phyloP scores from a whole-genome alignment of 2,888 invertebrate genomes.

The Lasioglossum leucozonium region DNA sequence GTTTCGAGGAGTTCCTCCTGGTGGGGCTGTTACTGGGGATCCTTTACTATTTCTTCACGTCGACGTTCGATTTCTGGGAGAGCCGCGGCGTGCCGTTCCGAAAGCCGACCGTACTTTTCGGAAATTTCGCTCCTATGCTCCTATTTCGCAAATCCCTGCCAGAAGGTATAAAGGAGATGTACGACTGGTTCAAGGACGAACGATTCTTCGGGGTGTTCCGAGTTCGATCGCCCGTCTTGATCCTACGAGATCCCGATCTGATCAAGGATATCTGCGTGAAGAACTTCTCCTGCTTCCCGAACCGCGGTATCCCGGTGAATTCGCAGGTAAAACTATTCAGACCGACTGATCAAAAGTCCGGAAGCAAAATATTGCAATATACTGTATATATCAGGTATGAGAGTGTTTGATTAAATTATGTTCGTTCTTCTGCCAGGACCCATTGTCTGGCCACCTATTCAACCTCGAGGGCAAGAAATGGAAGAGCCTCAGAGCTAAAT shows the following conservation, averaged over 20 bases:
- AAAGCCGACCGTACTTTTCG: constrained; percentile 79
- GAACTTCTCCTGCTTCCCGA: constrained; percentile 78
- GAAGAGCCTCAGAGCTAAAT: constrained; percentile 84
- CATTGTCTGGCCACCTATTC: constrained; percentile 82
- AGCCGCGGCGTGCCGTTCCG: constrained; percentile 77
- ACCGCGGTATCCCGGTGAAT: constrained; percentile 81
- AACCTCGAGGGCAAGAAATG: constrained; percentile 84
- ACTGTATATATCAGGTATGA: background rate
- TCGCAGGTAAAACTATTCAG: constrained; percentile 67
- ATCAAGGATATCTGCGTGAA: constrained; percentile 78
- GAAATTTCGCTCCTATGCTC: constrained; percentile 78
- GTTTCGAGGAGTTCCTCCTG: constrained; percentile 63
- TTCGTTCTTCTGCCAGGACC: constrained; percentile 70
- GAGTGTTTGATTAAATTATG: background rate
- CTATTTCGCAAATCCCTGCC: constrained; percentile 78
- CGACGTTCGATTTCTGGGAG: constrained; percentile 80
- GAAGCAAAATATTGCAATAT: too few relatives aligned
- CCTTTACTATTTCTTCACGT: constrained; percentile 77
- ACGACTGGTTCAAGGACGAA: constrained; percentile 79
- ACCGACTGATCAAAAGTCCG: background rate
- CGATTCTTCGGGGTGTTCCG: constrained; percentile 80
- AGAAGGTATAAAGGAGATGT: constrained; percentile 80
- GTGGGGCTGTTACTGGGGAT: constrained; percentile 60
- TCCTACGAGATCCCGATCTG: constrained; percentile 81
- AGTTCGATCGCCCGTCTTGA: constrained; percentile 78